Evolutionary conservation across 2,888 invertebrate species (phyloP), one percentile per base, ranked within the genome.

Genomic region (Scaptomyza cyrtandrae): DNA sequence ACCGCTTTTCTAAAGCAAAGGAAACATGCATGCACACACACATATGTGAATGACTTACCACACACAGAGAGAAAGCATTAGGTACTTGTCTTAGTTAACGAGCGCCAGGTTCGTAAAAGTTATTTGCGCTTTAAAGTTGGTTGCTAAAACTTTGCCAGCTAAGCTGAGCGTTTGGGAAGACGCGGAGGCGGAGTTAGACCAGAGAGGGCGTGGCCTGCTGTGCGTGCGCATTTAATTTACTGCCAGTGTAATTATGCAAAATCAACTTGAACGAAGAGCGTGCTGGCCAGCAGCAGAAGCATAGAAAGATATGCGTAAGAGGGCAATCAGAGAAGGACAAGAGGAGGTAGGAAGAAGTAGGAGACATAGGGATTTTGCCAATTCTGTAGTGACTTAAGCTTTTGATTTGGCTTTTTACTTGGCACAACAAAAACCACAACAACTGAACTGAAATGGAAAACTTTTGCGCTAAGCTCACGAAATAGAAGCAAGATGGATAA

Each of bases 181-280:
- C 1, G 3, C 27, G 27, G 29, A 14, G 37, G 7, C n/a, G n/a
- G 37, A 37, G 37, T 4, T 2, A 27, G 49, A 19, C 19, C 19
- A 24, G 3, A 24, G 45, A 45, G 48, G 54, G 52, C 48, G 37
- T 24, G 29, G 33, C 24, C 33, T 35, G 11, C 55, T 43, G 56
- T 71, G 75, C 78, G 87, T 80, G 59, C 71, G 61, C 76, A 71
- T 88, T 83, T 88, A 86, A 83, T 83, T 88, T 86, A 77, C 66
- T 86, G 80, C 52, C 77, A 63, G 71, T 76, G 83, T 80, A 84
- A 84, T 88, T 84, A 88, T 88, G 83, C 77, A 88, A 84, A 80
- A 88, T 77, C 75, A 77, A 82, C 88, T 75, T 70, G 59, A 45
- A 63, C 46, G 58, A 6, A 33, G 6, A 33, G 33, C 37, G 46